phyloP scores from a whole-genome alignment of 2,113 vertebrate genomes.

The Bubalus kerabau region DNA sequence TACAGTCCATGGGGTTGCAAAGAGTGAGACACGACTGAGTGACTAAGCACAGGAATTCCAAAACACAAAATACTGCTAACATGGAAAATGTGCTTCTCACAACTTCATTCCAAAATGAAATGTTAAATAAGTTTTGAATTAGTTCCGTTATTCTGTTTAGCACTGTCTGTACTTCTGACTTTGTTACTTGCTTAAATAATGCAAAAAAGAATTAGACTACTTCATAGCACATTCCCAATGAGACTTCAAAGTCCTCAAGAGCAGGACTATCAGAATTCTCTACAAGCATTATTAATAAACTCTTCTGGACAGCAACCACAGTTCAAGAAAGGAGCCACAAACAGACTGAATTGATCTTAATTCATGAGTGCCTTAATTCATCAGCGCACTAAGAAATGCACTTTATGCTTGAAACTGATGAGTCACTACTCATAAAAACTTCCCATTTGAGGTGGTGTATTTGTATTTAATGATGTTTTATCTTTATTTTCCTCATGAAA shows the following conservation, averaged over 20 bases:
- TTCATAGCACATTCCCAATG: not conserved
- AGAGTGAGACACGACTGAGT: not conserved
- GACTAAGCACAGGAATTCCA: not conserved
- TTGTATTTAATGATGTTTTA: not conserved
- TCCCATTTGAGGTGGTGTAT: not conserved
- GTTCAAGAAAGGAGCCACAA: slow-evolving; percentile 3
- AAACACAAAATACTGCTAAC: not conserved
- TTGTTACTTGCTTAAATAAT: slow-evolving; percentile 30
- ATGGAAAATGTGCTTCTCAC: not conserved
- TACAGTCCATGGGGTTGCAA: not conserved
- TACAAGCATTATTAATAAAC: not conserved
- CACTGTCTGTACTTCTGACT: not conserved
- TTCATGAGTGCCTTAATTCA: not conserved
- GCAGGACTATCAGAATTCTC: not conserved
- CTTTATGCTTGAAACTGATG: not conserved
- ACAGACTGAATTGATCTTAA: not conserved
- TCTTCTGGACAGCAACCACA: not conserved
- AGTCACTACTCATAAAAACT: not conserved
- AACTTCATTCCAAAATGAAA: not conserved
- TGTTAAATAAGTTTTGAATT: not conserved
- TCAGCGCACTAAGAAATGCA: not conserved
- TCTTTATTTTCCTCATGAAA: not conserved
- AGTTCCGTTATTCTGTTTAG: not conserved
- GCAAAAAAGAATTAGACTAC: not conserved
- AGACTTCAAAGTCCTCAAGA: not conserved